phyloP scores from a whole-genome alignment of 2,113 vertebrate genomes.

The Clupea harengus region DNA sequence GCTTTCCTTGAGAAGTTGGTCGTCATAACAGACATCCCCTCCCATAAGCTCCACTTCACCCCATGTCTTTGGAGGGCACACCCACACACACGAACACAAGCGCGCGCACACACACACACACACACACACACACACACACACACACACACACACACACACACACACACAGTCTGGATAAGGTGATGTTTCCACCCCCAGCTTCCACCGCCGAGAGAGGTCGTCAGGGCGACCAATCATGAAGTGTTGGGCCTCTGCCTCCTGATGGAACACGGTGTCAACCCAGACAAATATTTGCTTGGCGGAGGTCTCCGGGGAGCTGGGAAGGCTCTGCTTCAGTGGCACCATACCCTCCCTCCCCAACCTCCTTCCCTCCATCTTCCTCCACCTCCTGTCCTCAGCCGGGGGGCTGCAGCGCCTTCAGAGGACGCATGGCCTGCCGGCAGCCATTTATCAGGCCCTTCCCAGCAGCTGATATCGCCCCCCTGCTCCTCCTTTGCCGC shows the following conservation, averaged over 20 bases:
- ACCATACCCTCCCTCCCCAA: not conserved
- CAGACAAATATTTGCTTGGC: conserved; percentile 62
- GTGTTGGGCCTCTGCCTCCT: conserved; percentile 65
- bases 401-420: not conserved
- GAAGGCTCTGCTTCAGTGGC: conserved; percentile 28
- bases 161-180: conserved; percentile 16
- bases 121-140: conserved; percentile 46
- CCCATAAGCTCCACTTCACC: conserved; percentile 29
- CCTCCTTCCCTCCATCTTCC: not conserved
- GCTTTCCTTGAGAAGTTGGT: not conserved
- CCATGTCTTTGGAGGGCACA: conserved; percentile 16
- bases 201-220: conserved; percentile 27
- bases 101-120: conserved; percentile 45
- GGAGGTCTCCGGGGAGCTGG: conserved; percentile 59
- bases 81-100: conserved; percentile 46
- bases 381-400: not conserved
- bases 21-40: conserved; percentile 16
- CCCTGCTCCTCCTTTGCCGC: not conserved
- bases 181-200: conserved; percentile 29
- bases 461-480: not conserved
- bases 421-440: not conserved
- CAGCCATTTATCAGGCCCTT: not conserved
- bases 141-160: conserved; percentile 45
- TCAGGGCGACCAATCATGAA: conserved; percentile 69
- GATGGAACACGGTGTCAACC: conserved; percentile 70